phyloP scores from a whole-genome alignment of 2,797 vertebrate species.

The Schizopygopsis pylzovi region DNA sequence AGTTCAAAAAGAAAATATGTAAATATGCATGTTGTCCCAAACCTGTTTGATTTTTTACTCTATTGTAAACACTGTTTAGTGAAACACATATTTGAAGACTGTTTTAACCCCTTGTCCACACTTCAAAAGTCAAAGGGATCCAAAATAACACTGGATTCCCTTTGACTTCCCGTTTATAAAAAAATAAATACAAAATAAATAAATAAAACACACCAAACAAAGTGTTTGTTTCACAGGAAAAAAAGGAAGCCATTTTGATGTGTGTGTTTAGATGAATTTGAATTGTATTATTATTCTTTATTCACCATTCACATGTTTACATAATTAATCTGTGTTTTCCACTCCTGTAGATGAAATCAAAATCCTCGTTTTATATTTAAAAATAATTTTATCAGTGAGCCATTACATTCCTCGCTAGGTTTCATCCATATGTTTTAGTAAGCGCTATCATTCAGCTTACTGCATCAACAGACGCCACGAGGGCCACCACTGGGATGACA shows the following conservation, averaged over 20 bases:
- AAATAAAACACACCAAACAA: not conserved
- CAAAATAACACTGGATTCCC: not conserved
- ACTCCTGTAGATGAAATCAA: not conserved
- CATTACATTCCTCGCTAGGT: slow-evolving; percentile 7
- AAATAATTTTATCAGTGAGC: not conserved
- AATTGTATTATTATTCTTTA: not conserved
- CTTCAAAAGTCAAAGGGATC: not conserved
- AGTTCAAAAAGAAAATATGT: not conserved
- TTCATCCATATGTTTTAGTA: slow-evolving; percentile 36
- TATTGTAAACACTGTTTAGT: not conserved
- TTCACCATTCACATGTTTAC: not conserved
- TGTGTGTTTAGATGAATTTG: not conserved
- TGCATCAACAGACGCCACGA: slow-evolving; percentile 20
- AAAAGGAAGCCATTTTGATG: not conserved
- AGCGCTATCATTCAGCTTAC: slow-evolving; percentile 15
- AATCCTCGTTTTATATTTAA: slow-evolving; percentile 6
- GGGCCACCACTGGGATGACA: slow-evolving; percentile 42
- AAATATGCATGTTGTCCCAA: not conserved
- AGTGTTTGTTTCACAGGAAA: not conserved
- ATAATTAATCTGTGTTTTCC: not conserved
- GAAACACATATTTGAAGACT: not conserved
- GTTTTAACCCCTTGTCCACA: not conserved
- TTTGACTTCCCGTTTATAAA: not conserved
- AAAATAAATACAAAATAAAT: not conserved
- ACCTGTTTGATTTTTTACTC: not conserved